phyloP scores from a whole-genome alignment of 1,140 invertebrate genomes.

The Drosophila repleta region DNA sequence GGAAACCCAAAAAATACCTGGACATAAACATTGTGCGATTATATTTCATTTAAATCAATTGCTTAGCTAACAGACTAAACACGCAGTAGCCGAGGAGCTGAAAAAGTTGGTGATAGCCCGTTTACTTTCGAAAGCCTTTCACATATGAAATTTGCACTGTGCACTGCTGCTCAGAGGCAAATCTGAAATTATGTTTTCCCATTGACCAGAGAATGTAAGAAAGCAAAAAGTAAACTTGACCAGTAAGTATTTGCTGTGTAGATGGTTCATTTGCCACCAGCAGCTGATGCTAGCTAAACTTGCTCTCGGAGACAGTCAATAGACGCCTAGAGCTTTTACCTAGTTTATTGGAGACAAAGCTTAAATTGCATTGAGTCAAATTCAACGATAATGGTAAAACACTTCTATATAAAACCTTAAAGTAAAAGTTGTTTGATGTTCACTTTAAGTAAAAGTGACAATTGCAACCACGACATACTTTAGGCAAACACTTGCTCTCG shows the following conservation, averaged over 20 bases:
- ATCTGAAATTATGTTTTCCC: constrained; percentile 32
- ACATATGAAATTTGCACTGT: constrained; percentile 34
- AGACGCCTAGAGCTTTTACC: constrained; percentile 24
- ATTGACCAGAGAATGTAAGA: constrained; percentile 16
- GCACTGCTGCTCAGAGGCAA: constrained; percentile 25
- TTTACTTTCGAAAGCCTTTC: constrained; percentile 44
- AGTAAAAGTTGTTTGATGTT: constrained; percentile 48
- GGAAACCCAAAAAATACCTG: too few relatives aligned
- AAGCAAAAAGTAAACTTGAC: constrained; percentile 30
- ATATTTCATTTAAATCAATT: not conserved
- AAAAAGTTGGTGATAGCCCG: not conserved
- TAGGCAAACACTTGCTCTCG: constrained; percentile 4
- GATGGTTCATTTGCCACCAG: constrained; percentile 34
- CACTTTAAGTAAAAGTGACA: constrained; percentile 44
- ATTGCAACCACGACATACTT: constrained; percentile 19
- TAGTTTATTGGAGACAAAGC: constrained; percentile 24
- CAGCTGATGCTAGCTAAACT: constrained; percentile 16
- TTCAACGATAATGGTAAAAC: constrained; percentile 31
- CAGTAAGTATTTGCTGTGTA: constrained; percentile 28
- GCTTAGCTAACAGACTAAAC: not conserved
- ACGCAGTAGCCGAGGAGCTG: not conserved
- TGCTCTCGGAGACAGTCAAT: constrained; percentile 22
- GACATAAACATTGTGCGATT: too few relatives aligned
- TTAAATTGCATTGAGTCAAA: constrained; percentile 34
- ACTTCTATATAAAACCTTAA: constrained; percentile 44